A percentile compares a stretch with the other conserved stretches of the same genome.
These are phyloP conservation scores for Paramuricea clavata DNA, from an alignment of 92 coral and sea anemone genomes.

Conservation along the genomic window DNA sequence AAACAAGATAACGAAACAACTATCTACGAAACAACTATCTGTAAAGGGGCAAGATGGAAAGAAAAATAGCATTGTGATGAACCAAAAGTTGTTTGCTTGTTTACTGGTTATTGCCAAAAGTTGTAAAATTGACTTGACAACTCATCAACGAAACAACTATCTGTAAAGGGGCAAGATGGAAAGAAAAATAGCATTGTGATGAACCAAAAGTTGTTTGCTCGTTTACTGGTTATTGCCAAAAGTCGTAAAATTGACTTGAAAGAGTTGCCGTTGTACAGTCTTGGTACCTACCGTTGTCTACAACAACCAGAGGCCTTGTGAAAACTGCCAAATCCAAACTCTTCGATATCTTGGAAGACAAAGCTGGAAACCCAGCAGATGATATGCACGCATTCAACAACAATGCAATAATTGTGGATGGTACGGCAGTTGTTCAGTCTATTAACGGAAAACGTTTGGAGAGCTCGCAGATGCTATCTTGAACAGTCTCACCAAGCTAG, in stretches of 20 bases:
- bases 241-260: slow-evolving; percentile 52
- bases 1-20: slow-evolving; percentile 21
- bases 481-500: not conserved
- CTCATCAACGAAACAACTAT: slow-evolving; percentile 24
- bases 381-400: slow-evolving; percentile 14
- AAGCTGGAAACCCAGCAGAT: slow-evolving; percentile 36
- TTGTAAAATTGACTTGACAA: slow-evolving; percentile 40
- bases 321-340: slow-evolving; percentile 51
- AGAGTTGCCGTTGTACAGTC: slow-evolving; percentile 53
- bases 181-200: not conserved
- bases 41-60: slow-evolving; percentile 19
- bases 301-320: slow-evolving; percentile 52
- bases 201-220: slow-evolving; percentile 58
- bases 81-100: slow-evolving; percentile 53
- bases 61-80: not conserved
- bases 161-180: slow-evolving; percentile 27
- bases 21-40: slow-evolving; percentile 16
- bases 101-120: slow-evolving; percentile 25
- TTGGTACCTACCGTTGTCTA: slow-evolving; percentile 54
- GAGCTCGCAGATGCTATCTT: not conserved
- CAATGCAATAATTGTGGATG: slow-evolving; percentile 52
- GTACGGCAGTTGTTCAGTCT: slow-evolving; percentile 17
- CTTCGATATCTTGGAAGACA: slow-evolving; percentile 15
- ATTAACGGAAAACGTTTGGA: slow-evolving; percentile 7
- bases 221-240: slow-evolving; percentile 51